Evolutionary conservation across 2,113 vertebrate species (phyloP).

Genomic region (Podocnemis expansa): DNA sequence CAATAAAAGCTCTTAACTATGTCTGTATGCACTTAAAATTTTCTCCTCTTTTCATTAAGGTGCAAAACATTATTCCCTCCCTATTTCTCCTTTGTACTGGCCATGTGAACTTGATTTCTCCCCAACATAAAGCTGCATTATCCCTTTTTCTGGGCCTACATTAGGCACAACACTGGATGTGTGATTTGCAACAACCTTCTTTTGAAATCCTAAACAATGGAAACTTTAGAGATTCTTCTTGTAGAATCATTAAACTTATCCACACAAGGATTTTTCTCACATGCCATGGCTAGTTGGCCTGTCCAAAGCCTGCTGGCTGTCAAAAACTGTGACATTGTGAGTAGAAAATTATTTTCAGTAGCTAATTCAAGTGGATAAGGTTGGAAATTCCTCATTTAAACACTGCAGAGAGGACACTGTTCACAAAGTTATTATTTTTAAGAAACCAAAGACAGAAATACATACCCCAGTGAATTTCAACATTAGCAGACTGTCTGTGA

Average conservation of each 20-base stretch:
- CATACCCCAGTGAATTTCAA: slow-evolving; percentile 64
- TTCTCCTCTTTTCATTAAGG: slow-evolving; percentile 88
- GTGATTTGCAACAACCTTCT: slow-evolving; percentile 56
- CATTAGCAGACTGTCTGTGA: slow-evolving; percentile 36
- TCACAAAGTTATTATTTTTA: slow-evolving; percentile 57
- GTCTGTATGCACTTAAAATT: slow-evolving; percentile 87
- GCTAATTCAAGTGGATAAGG: slow-evolving; percentile 62
- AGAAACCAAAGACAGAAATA: slow-evolving; percentile 40
- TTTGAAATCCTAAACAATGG: slow-evolving; percentile 1
- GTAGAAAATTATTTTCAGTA: slow-evolving; percentile 69
- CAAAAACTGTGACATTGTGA: slow-evolving; percentile 61
- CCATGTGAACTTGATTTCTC: slow-evolving; percentile 78
- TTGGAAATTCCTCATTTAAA: slow-evolving; percentile 36
- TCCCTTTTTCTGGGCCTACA: slow-evolving; percentile 77
- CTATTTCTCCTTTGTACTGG: slow-evolving; percentile 84
- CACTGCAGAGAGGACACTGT: slow-evolving; percentile 39
- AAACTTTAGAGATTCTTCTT: slow-evolving; percentile 33
- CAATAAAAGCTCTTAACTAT: slow-evolving; percentile 90
- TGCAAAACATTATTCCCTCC: slow-evolving; percentile 89
- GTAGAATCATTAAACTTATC: slow-evolving; percentile 27
- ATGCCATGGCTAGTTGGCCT: background rate
- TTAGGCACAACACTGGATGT: slow-evolving; percentile 70
- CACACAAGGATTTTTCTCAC: slow-evolving; percentile 20
- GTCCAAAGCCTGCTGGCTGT: slow-evolving; percentile 34
- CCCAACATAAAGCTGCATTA: slow-evolving; percentile 75